Conservation (phyloP, 2,797 vertebrate species). For the Aphelocoma californica region DNA sequence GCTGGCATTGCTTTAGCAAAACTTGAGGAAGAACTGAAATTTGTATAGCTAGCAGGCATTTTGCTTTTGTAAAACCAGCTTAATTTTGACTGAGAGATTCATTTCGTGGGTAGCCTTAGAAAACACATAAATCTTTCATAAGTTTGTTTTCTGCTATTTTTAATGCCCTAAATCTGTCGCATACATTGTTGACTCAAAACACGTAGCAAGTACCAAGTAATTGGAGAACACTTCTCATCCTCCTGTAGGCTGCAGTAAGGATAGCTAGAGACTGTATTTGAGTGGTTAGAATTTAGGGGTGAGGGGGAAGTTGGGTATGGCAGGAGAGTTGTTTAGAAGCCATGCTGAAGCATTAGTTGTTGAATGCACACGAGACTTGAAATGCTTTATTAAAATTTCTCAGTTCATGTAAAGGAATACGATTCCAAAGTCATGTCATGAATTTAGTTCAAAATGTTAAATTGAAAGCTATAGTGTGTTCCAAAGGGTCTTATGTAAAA, state of each 20-base stretch:
- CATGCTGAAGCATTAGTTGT: not conserved
- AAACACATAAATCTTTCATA: constrained; percentile 50
- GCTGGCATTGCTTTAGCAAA: not conserved
- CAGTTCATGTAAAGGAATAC: not conserved
- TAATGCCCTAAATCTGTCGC: constrained; percentile 45
- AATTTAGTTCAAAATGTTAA: constrained; percentile 27
- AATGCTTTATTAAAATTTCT: not conserved
- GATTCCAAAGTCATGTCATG: constrained; percentile 11
- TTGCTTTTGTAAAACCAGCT: not conserved
- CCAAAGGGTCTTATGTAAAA: constrained; percentile 21
- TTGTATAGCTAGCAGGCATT: not conserved
- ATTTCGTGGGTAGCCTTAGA: constrained; percentile 7
- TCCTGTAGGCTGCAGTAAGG: not conserved
- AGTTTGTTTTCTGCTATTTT: constrained; percentile 57
- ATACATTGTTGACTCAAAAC: constrained; percentile 10
- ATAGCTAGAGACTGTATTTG: not conserved
- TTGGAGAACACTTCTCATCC: not conserved
- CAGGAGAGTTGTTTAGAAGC: not conserved
- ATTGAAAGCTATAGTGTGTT: constrained; percentile 19
- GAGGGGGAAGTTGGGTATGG: not conserved
- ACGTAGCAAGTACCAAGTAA: not conserved
- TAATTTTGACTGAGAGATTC: not conserved
- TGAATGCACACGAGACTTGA: not conserved
- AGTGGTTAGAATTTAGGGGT: not conserved
- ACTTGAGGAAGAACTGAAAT: not conserved